Conservation (phyloP, 2,888 invertebrate species). For the Empis livida region DNA sequence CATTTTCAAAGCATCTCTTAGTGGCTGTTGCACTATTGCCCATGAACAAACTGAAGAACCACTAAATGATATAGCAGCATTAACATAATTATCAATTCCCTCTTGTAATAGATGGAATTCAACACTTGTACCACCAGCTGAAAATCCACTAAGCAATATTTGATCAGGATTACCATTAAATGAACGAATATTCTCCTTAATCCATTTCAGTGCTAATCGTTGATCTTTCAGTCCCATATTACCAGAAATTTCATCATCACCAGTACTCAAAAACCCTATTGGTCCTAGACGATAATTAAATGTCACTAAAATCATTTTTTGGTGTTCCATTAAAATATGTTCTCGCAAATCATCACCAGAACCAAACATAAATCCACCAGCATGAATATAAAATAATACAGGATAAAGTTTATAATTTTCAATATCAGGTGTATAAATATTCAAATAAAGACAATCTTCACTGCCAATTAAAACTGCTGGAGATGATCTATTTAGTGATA, state of each 20-base stretch:
- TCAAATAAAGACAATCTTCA: slow-evolving; percentile 35
- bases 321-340: slow-evolving; percentile 43
- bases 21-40: slow-evolving; percentile 42
- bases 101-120: slow-evolving; percentile 52
- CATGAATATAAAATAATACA: slow-evolving; percentile 51
- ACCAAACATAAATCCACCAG: slow-evolving; percentile 55
- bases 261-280: slow-evolving; percentile 59
- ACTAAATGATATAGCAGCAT: slow-evolving; percentile 44
- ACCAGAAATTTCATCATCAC: slow-evolving; percentile 52
- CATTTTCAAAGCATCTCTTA: slow-evolving; percentile 42
- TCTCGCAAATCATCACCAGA: slow-evolving; percentile 41
- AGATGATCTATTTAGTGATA: neutral
- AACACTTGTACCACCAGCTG: slow-evolving; percentile 60
- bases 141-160: slow-evolving; percentile 52
- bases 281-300: slow-evolving; percentile 56
- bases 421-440: slow-evolving; percentile 42
- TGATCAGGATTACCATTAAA: slow-evolving; percentile 59
- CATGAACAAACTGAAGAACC: slow-evolving; percentile 49
- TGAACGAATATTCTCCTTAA: slow-evolving; percentile 49
- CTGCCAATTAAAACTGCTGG: neutral
- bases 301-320: slow-evolving; percentile 49
- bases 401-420: slow-evolving; percentile 34
- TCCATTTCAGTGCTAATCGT: slow-evolving; percentile 52
- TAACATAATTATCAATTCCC: slow-evolving; percentile 17
- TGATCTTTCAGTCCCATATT: slow-evolving; percentile 66